Percentiles rank a stretch among this genome's conserved stretches.
Evolutionary conservation across 2,113 vertebrate genomes (phyloP).

Genomic region (Danionella cerebrum): DNA sequence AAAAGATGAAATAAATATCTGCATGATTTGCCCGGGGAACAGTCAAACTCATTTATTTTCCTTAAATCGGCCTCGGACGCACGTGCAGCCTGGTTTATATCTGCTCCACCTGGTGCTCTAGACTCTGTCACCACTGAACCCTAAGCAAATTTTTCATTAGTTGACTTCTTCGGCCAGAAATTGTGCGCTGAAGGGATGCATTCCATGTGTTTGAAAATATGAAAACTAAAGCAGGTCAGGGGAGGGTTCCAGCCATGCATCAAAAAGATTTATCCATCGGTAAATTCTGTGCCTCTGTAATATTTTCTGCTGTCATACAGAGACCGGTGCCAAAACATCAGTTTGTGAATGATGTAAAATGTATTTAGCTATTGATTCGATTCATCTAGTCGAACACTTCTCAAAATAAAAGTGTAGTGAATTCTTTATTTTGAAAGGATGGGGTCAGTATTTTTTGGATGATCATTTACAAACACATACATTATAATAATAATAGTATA

Average conservation of each 20-base stretch:
- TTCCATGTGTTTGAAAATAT: conserved; percentile 27
- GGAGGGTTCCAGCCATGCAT: conserved; percentile 18
- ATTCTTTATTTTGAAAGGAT: not conserved
- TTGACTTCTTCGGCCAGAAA: conserved; percentile 27
- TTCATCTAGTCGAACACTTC: not conserved
- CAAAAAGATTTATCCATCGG: conserved; percentile 25
- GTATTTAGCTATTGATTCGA: conserved; percentile 6
- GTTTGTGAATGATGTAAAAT: conserved; percentile 2
- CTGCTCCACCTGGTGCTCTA: conserved; percentile 32
- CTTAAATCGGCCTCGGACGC: conserved; percentile 36
- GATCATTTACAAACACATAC: too few relatives aligned
- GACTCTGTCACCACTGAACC: conserved; percentile 34
- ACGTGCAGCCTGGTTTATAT: conserved; percentile 16
- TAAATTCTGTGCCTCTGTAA: conserved; percentile 4
- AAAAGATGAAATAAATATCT: not conserved
- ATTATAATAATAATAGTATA: too few relatives aligned
- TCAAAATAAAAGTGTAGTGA: not conserved
- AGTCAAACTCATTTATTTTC: conserved; percentile 39
- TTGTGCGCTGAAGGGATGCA: conserved; percentile 37
- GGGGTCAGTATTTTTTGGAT: too few relatives aligned
- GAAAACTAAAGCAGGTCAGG: conserved; percentile 16
- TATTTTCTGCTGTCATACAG: not conserved
- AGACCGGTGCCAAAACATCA: not conserved
- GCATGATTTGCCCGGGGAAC: conserved; percentile 30
- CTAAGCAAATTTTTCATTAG: conserved; percentile 43